phyloP scores from a whole-genome alignment of 2,113 vertebrate species.

The Chrysochloris asiatica region DNA sequence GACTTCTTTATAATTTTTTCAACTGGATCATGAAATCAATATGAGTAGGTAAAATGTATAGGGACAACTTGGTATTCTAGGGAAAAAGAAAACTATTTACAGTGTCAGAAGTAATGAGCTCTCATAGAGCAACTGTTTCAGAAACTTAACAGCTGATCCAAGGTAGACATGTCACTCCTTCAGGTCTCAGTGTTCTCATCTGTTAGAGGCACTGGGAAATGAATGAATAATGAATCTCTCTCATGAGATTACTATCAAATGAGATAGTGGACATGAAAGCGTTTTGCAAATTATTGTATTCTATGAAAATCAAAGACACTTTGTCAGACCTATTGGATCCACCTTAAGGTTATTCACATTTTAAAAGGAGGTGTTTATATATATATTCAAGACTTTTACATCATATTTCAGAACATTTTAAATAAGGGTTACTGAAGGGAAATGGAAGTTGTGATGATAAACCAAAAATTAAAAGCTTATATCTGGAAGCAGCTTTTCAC shows the following conservation, averaged over 20 bases:
- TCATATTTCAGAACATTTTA: constrained; percentile 35
- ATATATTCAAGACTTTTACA: background rate
- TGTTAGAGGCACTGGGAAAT: background rate
- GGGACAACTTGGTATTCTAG: background rate
- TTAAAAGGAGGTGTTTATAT: background rate
- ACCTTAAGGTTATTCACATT: constrained; percentile 16
- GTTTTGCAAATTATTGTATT: constrained; percentile 21
- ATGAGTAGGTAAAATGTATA: background rate
- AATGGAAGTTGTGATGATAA: background rate
- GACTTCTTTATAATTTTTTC: background rate
- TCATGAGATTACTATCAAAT: background rate
- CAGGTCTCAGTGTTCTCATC: background rate
- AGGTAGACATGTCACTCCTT: background rate
- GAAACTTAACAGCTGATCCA: background rate
- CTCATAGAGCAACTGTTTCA: background rate
- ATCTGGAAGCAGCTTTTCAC: background rate
- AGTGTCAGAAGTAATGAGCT: background rate
- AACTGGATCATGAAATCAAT: constrained; percentile 22
- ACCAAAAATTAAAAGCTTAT: constrained; percentile 8
- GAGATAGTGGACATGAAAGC: background rate
- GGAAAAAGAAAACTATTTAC: background rate
- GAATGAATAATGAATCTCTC: background rate
- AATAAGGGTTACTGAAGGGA: background rate
- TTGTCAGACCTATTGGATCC: constrained; percentile 3
- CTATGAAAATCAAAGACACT: background rate